Conservation (phyloP, 2,797 vertebrate genomes). For the Melanotaenia boesemani region DNA sequence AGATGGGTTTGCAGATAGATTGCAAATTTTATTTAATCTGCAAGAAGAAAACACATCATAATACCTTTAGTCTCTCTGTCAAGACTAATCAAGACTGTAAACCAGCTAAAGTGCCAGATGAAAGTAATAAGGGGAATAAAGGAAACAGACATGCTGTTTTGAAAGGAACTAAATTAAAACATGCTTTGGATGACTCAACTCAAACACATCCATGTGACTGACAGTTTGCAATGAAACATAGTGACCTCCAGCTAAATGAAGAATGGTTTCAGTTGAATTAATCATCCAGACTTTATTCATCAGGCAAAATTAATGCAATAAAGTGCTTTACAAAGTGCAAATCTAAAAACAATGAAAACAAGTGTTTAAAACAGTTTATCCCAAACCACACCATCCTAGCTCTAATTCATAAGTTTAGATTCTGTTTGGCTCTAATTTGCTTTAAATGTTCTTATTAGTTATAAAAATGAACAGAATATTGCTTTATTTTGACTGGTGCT, state of each 20-base stretch:
- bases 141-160: conserved; percentile 45
- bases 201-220: conserved; percentile 18
- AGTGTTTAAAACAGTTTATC: no score
- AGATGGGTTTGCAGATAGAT: conserved; percentile 61
- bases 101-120: conserved; percentile 59
- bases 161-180: conserved; percentile 28
- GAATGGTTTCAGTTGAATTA: neutral
- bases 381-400: no score
- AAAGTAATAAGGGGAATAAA: conserved; percentile 50
- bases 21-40: conserved; percentile 72
- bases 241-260: conserved; percentile 18
- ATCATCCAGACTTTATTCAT: no score
- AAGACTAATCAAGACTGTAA: conserved; percentile 68
- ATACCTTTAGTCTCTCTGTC: conserved; percentile 53
- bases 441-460: no score
- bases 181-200: conserved; percentile 29
- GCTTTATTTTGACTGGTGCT: no score
- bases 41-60: conserved; percentile 71
- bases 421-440: no score
- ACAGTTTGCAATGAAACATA: conserved; percentile 14
- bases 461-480: no score
- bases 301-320: no score
- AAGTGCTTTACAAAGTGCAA: no score
- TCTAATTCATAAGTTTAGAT: no score
- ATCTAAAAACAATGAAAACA: no score